Percentiles rank a stretch among this genome's conserved stretches.
Evolutionary conservation across 2,888 invertebrate genomes (phyloP).

Genomic region (Sphecodes monilicornis): DNA sequence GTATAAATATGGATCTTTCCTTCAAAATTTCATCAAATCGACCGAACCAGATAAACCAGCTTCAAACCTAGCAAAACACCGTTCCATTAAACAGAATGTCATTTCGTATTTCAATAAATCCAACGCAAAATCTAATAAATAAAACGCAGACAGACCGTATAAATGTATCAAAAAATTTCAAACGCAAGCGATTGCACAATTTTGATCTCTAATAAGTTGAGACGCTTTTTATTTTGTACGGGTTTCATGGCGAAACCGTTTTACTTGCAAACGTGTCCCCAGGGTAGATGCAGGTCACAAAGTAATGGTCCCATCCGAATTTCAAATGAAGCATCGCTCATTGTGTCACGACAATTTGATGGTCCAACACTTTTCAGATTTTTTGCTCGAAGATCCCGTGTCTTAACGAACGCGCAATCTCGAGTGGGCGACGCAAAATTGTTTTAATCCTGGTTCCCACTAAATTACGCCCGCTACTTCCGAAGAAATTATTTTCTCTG

Average conservation of each 20-base stretch:
- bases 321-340: slow-evolving; percentile 50
- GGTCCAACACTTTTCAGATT: slow-evolving; percentile 16
- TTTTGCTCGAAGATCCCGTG: slow-evolving; percentile 9
- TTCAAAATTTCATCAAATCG: background rate
- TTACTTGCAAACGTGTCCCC: slow-evolving; percentile 38
- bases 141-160: background rate
- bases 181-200: background rate
- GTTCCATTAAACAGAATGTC: background rate
- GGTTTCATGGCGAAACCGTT: background rate
- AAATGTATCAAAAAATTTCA: background rate
- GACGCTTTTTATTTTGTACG: background rate
- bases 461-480: background rate
- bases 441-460: background rate
- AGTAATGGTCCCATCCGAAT: slow-evolving; percentile 45
- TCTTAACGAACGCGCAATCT: background rate
- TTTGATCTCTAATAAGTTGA: slow-evolving; percentile 14
- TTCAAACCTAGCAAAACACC: background rate
- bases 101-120: background rate
- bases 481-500: slow-evolving; percentile 1
- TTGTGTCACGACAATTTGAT: slow-evolving; percentile 30
- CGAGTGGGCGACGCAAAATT: slow-evolving; percentile 5
- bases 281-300: slow-evolving; percentile 28
- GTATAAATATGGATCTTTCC: background rate
- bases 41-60: background rate
- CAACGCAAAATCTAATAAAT: background rate